Percentiles rank a stretch among this genome's conserved stretches.
phyloP scores from a whole-genome alignment of 2,113 vertebrate genomes.

The Microcebus lehilahytsara region DNA sequence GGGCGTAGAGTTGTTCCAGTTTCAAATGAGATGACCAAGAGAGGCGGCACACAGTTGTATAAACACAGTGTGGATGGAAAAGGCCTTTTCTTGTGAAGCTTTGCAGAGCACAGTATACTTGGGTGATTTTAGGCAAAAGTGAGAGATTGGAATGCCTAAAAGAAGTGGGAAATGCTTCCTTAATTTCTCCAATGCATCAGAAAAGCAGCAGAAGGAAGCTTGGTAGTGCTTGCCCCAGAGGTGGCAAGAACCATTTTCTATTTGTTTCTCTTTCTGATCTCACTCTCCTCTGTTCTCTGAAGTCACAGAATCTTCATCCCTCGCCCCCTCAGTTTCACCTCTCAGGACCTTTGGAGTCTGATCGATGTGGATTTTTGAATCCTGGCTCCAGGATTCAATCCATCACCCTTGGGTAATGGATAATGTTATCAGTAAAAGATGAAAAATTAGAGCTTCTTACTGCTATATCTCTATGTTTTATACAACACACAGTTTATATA shows the following conservation, averaged over 20 bases:
- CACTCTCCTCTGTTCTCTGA: neutral
- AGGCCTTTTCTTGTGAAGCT: neutral
- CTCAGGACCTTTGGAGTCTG: neutral
- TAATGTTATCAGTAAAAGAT: conserved; percentile 35
- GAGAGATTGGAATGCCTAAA: neutral
- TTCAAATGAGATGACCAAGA: neutral
- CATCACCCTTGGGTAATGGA: neutral
- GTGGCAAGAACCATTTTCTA: neutral
- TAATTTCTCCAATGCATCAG: conserved; percentile 13
- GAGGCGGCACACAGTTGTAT: neutral
- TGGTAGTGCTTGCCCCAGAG: neutral
- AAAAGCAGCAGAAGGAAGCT: neutral
- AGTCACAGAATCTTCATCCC: neutral
- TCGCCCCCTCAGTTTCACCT: neutral
- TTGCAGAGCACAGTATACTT: neutral
- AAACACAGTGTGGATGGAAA: neutral
- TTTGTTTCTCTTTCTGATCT: conserved; percentile 4
- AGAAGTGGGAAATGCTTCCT: neutral
- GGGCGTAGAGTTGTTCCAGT: neutral
- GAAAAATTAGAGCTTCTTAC: conserved; percentile 35
- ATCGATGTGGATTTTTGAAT: too few relatives aligned
- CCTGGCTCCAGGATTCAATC: too few relatives aligned
- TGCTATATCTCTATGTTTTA: conserved; percentile 2
- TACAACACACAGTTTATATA: neutral
- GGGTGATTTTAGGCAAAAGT: conserved; percentile 11